Evolutionary conservation across 2,113 vertebrate species (phyloP).

Genomic region (Hiodon tergisus): DNA sequence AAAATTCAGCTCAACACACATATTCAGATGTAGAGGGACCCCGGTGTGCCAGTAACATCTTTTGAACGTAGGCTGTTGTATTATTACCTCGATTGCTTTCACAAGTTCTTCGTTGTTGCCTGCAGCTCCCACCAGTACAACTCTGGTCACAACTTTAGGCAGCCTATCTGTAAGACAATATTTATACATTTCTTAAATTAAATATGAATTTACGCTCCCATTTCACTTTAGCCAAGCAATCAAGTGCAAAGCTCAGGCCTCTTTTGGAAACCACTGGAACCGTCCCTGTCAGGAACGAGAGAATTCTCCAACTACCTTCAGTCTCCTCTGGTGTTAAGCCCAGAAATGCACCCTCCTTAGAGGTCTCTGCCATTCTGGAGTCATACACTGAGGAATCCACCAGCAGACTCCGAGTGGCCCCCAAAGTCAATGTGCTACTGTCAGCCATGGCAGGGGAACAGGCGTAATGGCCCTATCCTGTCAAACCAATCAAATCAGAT

Average conservation of each 20-base stretch:
- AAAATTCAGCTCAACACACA: neutral
- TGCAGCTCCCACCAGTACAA: conserved; percentile 81
- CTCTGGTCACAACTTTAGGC: conserved; percentile 81
- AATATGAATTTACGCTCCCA: neutral
- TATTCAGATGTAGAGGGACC: too few relatives aligned
- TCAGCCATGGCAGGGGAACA: conserved; percentile 72
- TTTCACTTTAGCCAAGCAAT: too few relatives aligned
- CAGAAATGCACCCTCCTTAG: conserved; percentile 71
- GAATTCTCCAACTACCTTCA: conserved; percentile 65
- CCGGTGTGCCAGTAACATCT: neutral
- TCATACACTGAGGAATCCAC: conserved; percentile 85
- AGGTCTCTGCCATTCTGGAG: conserved; percentile 76
- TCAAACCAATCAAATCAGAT: conserved; percentile 40
- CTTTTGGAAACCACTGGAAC: neutral
- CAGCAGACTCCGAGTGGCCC: conserved; percentile 70
- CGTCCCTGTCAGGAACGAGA: neutral
- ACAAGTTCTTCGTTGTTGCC: conserved; percentile 67
- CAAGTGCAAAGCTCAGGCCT: neutral
- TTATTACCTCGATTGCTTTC: conserved; percentile 81
- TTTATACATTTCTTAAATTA: neutral
- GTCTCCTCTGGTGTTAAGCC: conserved; percentile 53
- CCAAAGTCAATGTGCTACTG: conserved; percentile 66
- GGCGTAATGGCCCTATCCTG: conserved; percentile 42
- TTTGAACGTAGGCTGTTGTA: neutral
- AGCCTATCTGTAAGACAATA: conserved; percentile 69